Conservation (phyloP, 2,888 invertebrate species). For the Sarcophaga carnaria region DNA sequence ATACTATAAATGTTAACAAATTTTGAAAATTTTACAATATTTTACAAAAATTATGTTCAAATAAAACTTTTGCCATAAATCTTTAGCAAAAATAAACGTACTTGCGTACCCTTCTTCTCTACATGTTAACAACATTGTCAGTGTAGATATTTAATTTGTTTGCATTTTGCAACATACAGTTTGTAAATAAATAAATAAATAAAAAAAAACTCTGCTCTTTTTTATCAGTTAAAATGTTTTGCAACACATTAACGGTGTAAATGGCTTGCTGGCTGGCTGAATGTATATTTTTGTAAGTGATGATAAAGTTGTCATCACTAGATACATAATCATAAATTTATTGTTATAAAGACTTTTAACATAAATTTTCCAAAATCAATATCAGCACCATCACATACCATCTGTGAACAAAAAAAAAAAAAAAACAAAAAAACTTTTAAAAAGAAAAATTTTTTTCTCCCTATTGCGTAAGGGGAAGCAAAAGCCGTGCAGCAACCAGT, state of each 20-base stretch:
- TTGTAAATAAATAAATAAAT: too few species aligned
- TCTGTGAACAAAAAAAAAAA: neutral
- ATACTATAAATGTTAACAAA: neutral
- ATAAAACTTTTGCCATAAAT: conserved; percentile 63
- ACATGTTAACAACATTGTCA: conserved; percentile 54
- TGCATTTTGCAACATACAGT: conserved; percentile 2
- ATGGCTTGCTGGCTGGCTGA: neutral
- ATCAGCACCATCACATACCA: conserved; percentile 28
- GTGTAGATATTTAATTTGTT: conserved; percentile 27
- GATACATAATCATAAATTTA: conserved; percentile 78
- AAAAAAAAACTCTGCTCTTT: neutral
- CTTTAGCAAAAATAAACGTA: conserved; percentile 29
- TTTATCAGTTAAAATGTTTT: conserved; percentile 3
- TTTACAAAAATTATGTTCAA: conserved; percentile 19
- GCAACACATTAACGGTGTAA: conserved; percentile 38
- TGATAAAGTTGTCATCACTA: conserved; percentile 68
- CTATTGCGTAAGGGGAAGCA: neutral
- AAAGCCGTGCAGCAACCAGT: neutral
- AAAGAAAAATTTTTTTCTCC: neutral
- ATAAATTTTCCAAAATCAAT: conserved; percentile 62
- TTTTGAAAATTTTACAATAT: neutral
- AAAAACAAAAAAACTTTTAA: neutral
- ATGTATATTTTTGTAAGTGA: conserved; percentile 52
- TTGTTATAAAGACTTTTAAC: conserved; percentile 74
- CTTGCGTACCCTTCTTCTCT: conserved; percentile 28